Percentiles rank a stretch among this genome's conserved stretches.
Evolutionary conservation across 2,888 invertebrate species (phyloP).

Genomic region (Agrotis clavis): DNA sequence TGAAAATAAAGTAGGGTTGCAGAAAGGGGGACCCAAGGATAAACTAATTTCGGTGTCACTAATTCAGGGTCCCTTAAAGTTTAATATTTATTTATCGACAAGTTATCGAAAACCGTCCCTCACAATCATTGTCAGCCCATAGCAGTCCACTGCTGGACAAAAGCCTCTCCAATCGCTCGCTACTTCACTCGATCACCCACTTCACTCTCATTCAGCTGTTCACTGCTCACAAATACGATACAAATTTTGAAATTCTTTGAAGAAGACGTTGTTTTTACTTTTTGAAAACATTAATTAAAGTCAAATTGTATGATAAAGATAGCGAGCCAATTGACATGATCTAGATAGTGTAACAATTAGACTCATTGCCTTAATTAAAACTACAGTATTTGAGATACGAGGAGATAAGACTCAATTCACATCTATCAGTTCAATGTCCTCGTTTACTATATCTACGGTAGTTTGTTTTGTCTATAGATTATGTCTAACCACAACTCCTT

Average conservation of each 20-base stretch:
- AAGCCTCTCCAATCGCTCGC: too few relatives aligned
- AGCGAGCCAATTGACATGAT: constrained; percentile 14
- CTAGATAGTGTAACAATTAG: constrained; percentile 4
- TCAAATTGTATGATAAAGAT: constrained; percentile 12
- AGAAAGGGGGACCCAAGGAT: too few relatives aligned
- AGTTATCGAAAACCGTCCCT: not conserved
- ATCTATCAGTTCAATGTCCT: constrained; percentile 16
- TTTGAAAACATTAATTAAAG: not conserved
- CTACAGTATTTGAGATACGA: not conserved
- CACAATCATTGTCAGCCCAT: too few relatives aligned
- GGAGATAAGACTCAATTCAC: constrained; percentile 8
- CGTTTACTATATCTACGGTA: not conserved
- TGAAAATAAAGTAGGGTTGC: too few relatives aligned
- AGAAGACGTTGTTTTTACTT: not conserved
- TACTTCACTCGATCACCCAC: too few relatives aligned
- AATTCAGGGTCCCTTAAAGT: not conserved
- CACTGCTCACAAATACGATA: too few relatives aligned
- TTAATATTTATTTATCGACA: not conserved
- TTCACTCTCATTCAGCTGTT: too few relatives aligned
- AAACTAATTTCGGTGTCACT: too few relatives aligned
- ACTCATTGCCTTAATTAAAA: constrained; percentile 4
- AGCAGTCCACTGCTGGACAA: too few relatives aligned
- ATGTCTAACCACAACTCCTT: not conserved
- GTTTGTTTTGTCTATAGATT: not conserved
- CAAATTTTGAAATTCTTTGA: not conserved